Percentiles rank a stretch among this genome's conserved stretches.
Evolutionary conservation across 2,797 vertebrate species (phyloP).

Genomic region (Hipposideros larvatus): DNA sequence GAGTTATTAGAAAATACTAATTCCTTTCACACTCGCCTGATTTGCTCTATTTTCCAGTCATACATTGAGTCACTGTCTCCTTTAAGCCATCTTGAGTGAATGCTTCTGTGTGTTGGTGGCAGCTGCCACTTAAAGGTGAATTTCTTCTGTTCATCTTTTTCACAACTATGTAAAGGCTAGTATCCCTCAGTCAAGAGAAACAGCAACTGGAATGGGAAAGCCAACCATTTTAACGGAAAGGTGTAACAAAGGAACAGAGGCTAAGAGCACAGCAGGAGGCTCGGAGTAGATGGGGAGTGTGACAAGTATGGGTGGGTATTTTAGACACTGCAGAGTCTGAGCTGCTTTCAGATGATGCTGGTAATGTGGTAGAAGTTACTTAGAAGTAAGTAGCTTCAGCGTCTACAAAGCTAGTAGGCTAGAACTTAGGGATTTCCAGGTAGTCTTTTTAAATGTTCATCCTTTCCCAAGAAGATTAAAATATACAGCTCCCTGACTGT

Average conservation of each 20-base stretch:
- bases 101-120: conserved; percentile 77
- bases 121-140: conserved; percentile 57
- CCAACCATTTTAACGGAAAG: neutral
- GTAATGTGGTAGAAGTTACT: neutral
- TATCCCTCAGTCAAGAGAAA: conserved; percentile 34
- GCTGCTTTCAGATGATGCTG: neutral
- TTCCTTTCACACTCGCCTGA: conserved; percentile 63
- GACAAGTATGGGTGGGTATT: neutral
- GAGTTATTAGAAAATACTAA: conserved; percentile 50
- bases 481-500: neutral
- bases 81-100: conserved; percentile 76
- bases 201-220: neutral
- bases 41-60: conserved; percentile 60
- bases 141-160: conserved; percentile 71
- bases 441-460: neutral
- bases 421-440: neutral
- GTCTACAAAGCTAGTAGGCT: neutral
- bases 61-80: conserved; percentile 66
- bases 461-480: conserved; percentile 8
- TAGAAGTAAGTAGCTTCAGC: conserved; percentile 21
- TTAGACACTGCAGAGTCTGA: neutral
- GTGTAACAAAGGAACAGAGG: neutral
- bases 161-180: conserved; percentile 26
- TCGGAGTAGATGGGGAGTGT: neutral
- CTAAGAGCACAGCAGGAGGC: neutral